Evolutionary conservation across 37 sponge, comb jelly and placozoan genomes (phyloP).

Genomic region (Geodia barretti): DNA sequence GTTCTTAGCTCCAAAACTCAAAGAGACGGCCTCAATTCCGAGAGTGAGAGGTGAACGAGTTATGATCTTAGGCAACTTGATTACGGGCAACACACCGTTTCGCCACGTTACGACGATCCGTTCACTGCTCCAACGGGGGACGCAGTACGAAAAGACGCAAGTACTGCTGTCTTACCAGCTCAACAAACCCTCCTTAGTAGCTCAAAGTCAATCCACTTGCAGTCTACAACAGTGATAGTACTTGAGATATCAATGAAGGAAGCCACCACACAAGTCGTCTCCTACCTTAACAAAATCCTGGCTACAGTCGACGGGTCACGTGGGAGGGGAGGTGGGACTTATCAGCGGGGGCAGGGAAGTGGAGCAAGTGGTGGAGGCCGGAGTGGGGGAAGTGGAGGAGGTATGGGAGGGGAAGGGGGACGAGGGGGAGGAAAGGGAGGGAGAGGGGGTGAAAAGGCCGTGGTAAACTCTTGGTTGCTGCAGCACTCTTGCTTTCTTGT

Average conservation of each 20-base stretch:
- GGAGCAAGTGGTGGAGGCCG: constrained; percentile 3
- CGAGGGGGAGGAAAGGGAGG: too few species aligned
- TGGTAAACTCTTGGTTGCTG: too few species aligned
- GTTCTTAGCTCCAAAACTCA: constrained; percentile 38
- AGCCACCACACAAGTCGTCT: neutral
- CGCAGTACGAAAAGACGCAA: neutral
- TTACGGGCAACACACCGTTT: neutral
- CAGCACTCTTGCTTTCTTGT: too few species aligned
- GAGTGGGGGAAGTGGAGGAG: neutral
- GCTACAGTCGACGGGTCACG: neutral
- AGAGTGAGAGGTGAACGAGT: neutral
- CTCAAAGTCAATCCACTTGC: neutral
- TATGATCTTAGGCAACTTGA: neutral
- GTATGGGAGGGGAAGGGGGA: neutral
- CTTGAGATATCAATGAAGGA: neutral
- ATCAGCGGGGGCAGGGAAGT: too few species aligned
- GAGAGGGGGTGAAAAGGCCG: neutral
- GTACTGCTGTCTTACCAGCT: neutral
- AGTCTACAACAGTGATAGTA: neutral
- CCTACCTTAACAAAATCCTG: neutral
- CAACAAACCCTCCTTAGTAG: neutral
- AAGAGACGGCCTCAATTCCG: neutral
- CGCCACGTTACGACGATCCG: neutral
- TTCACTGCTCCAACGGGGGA: neutral
- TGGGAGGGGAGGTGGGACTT: too few species aligned